Conservation (phyloP, 2,888 invertebrate species). For the Mythimna lalbum region DNA sequence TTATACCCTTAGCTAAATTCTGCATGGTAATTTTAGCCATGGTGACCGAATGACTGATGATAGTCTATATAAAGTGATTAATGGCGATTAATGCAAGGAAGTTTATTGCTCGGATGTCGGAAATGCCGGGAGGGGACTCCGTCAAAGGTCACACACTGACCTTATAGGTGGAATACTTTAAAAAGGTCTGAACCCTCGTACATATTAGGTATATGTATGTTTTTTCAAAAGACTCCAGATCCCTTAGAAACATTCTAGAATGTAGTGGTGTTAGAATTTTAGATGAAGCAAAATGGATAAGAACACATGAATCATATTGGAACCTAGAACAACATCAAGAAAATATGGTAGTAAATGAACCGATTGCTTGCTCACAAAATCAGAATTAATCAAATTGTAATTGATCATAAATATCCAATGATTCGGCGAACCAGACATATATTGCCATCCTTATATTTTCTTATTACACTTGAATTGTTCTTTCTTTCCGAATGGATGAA, state of each 20-base stretch:
- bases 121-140: constrained; percentile 50
- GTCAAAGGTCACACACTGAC: constrained; percentile 45
- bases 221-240: not conserved
- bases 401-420: constrained; percentile 47
- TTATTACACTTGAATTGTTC: constrained; percentile 27
- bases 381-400: constrained; percentile 36
- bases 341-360: constrained; percentile 3
- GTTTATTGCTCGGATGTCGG: constrained; percentile 43
- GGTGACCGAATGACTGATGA: constrained; percentile 20
- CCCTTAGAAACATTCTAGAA: not conserved
- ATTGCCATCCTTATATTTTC: constrained; percentile 30
- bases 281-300: not conserved
- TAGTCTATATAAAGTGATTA: constrained; percentile 28
- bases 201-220: not conserved
- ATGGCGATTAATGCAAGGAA: constrained; percentile 39
- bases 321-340: not conserved
- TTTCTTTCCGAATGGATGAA: constrained; percentile 19
- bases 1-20: not conserved
- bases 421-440: constrained; percentile 22
- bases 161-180: constrained; percentile 30
- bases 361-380: constrained; percentile 2
- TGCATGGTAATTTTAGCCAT: constrained; percentile 8
- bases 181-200: constrained; percentile 29
- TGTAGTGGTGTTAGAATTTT: not conserved
- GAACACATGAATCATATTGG: not conserved